Evolutionary conservation across 2,113 vertebrate species (phyloP).

Genomic region (Triplophysa dalaica): DNA sequence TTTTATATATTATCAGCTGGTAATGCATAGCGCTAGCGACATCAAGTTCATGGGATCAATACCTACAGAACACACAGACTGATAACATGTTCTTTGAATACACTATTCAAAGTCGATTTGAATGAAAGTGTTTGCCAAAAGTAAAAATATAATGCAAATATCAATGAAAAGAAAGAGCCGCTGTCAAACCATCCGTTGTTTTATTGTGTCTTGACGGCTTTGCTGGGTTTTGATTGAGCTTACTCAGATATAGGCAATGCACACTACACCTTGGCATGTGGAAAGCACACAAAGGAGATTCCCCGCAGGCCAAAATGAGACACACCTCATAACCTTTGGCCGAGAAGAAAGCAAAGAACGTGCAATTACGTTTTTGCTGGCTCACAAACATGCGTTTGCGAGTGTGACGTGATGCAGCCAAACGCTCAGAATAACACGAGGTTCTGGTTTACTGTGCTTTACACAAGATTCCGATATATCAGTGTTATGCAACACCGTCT

Average conservation of each 20-base stretch:
- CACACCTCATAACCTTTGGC: constrained; percentile 25
- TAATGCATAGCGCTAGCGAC: too few relatives aligned
- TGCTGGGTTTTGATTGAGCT: neutral
- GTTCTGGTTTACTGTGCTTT: neutral
- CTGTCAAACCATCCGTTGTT: neutral
- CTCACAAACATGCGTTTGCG: neutral
- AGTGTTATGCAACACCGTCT: neutral
- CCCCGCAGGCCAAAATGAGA: constrained; percentile 15
- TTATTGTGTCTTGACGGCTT: neutral
- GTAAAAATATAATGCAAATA: too few relatives aligned
- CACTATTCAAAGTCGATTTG: too few relatives aligned
- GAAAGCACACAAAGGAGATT: neutral
- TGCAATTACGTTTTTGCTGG: neutral
- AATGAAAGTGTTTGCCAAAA: too few relatives aligned
- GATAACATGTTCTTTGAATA: neutral
- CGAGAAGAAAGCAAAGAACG: constrained; percentile 8
- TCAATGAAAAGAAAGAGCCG: neutral
- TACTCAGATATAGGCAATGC: neutral
- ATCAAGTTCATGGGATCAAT: too few relatives aligned
- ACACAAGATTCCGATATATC: neutral
- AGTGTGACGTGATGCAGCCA: neutral
- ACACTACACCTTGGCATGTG: constrained; percentile 9
- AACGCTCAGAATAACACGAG: neutral
- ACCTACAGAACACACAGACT: too few relatives aligned
- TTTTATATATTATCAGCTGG: too few relatives aligned